Conservation (phyloP, 2,888 invertebrate genomes). For the Drosophila mimica region DNA sequence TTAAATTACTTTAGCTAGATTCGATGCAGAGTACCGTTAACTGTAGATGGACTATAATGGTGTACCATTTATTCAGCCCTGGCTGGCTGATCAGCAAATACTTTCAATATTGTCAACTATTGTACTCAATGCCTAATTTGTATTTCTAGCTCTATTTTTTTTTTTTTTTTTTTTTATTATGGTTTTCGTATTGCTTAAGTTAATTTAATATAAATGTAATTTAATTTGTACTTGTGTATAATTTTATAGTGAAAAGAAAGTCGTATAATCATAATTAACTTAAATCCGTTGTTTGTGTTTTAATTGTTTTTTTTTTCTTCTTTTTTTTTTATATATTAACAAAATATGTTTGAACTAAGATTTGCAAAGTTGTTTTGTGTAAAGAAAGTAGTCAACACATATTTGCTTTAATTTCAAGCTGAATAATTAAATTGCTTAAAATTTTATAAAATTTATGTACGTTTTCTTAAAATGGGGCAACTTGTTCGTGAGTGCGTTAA, state of each 20-base stretch:
- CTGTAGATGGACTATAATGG: conserved; percentile 1
- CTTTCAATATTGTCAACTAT: conserved; percentile 22
- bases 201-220: conserved; percentile 18
- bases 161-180: conserved; percentile 17
- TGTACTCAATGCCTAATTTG: conserved; percentile 31
- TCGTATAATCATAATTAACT: background rate
- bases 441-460: background rate
- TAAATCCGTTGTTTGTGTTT: background rate
- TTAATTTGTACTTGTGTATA: conserved; percentile 29
- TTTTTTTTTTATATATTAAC: background rate
- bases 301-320: background rate
- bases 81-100: conserved; percentile 6
- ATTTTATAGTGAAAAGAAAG: conserved; percentile 38
- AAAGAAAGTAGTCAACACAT: background rate
- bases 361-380: background rate
- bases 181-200: conserved; percentile 30
- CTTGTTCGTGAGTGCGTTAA: conserved; percentile 8
- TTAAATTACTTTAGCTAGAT: conserved; percentile 81
- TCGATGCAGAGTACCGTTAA: conserved; percentile 12
- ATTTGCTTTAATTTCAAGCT: background rate
- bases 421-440: background rate
- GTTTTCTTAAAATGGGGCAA: background rate
- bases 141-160: conserved; percentile 25
- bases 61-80: conserved; percentile 7
- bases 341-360: background rate